phyloP scores from a whole-genome alignment of 2,113 vertebrate species.

The Lethenteron camtschaticum region DNA sequence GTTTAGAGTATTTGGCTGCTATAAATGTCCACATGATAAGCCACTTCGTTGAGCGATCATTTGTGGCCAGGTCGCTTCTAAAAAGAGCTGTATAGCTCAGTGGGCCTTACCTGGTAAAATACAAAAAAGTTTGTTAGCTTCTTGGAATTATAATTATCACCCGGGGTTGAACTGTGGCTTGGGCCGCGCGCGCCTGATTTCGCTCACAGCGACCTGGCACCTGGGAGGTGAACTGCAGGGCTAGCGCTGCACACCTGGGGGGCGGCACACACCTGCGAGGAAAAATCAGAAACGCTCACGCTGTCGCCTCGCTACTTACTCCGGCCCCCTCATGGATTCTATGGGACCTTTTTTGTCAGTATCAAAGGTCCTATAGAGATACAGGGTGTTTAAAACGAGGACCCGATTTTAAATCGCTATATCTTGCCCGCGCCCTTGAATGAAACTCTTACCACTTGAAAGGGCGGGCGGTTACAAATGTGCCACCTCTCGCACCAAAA shows the following conservation, averaged over 20 bases:
- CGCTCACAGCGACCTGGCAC: constrained; percentile 91
- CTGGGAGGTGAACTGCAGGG: constrained; percentile 94
- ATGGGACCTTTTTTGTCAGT: neutral
- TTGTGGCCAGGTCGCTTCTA: neutral
- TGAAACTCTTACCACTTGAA: neutral
- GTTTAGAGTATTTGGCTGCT: too few relatives aligned
- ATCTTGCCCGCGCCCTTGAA: neutral
- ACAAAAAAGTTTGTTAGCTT: neutral
- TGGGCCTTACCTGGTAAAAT: neutral
- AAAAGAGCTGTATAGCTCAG: neutral
- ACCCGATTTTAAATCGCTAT: neutral
- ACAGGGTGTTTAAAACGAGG: neutral
- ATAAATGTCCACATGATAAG: neutral
- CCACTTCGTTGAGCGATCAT: neutral
- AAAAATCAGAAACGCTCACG: constrained; percentile 7
- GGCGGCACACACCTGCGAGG: constrained; percentile 64
- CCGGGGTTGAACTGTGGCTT: constrained; percentile 56
- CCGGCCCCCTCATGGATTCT: neutral
- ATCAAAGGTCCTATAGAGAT: neutral
- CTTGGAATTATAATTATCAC: neutral
- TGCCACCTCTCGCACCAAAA: too few relatives aligned
- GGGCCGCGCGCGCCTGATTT: constrained; percentile 79
- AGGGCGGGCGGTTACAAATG: too few relatives aligned
- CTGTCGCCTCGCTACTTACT: neutral
- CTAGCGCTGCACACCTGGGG: constrained; percentile 91